These are phyloP conservation scores for Meda fulgida DNA, from an alignment of 2,797 vertebrate species.

Conservation along the genomic window DNA sequence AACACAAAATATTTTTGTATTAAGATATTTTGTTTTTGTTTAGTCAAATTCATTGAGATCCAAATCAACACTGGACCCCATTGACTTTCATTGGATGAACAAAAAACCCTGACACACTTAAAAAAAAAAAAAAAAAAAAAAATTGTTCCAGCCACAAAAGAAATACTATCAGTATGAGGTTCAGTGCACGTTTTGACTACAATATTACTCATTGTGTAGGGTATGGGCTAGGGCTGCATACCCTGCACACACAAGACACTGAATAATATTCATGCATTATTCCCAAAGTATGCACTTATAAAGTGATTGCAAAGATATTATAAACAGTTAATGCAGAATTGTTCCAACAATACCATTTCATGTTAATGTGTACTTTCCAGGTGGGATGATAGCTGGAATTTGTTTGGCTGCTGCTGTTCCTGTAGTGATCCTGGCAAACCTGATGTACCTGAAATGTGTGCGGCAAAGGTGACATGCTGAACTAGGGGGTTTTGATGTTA, in stretches of 20 bases:
- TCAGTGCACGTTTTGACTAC: neutral
- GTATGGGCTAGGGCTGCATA: neutral
- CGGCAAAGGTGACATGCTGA: conserved; percentile 70
- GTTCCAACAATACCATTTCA: neutral
- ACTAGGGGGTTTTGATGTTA: conserved; percentile 24
- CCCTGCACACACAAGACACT: neutral
- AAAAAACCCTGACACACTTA: neutral
- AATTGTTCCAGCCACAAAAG: neutral
- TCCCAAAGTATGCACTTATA: neutral
- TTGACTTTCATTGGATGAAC: conserved; percentile 1
- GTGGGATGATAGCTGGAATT: conserved; percentile 57
- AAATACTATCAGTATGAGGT: neutral
- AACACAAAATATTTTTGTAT: neutral
- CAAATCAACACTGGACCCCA: neutral
- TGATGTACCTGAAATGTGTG: conserved; percentile 76
- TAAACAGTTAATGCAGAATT: neutral
- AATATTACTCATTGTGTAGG: neutral
- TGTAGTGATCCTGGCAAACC: conserved; percentile 64
- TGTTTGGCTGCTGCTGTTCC: conserved; percentile 64
- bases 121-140: no score
- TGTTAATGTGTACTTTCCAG: conserved; percentile 46
- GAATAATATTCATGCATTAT: neutral
- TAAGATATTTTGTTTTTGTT: neutral
- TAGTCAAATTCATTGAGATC: neutral
- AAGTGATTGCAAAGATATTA: neutral